Base-by-base conservation (phyloP, 2,888 invertebrate species). In the Boloria selene region DNA sequence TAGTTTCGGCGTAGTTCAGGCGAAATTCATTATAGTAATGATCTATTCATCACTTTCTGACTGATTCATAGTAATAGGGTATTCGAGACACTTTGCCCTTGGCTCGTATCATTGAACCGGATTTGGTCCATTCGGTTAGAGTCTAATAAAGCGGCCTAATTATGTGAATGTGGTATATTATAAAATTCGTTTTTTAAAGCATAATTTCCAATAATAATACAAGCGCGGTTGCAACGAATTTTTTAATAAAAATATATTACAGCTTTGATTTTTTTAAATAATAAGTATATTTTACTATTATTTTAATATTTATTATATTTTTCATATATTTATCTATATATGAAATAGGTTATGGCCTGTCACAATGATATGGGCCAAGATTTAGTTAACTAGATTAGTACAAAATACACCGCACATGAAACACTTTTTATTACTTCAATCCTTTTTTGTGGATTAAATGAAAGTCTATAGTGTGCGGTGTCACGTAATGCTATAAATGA, bases 21-120 rank as follows among this genome's bases (percentile, higher is more conserved):
- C 26, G 49, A 68, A 68, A 50, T 59, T 50, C 64, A 10, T 38
- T 38, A 38, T 61, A 54, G 66, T 58, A 58, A 64, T 70, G 62
- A 62, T 70, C 65, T 70, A 62, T 64, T 71, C 64, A 65, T 65
- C 62, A 59, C 47, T 62, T 31, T 47, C 16, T 10, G 45, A 58
- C 14, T 53, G 45, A 26, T 18, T n/a, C 13, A 13, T n/a, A 22
- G 22, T 18, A 47, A 18, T 26, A 26, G 14, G 47, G 7, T 49
- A 49, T 49, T 49, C 47, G 47, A 49, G 16, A 14, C 47, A 16
- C 16, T 16, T 49, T 54, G 18, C 26, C n/a, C 38, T 42, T 44
- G n/a, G 47, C 17, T 7, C 38, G 42, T 38, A 17, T 55, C n/a
- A 17, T 17, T 54, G 14, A 6, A 55, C 55, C 38, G 42, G 18